phyloP scores from a whole-genome alignment of 2,797 vertebrate genomes.

The Pipistrellus pygmaeus region DNA sequence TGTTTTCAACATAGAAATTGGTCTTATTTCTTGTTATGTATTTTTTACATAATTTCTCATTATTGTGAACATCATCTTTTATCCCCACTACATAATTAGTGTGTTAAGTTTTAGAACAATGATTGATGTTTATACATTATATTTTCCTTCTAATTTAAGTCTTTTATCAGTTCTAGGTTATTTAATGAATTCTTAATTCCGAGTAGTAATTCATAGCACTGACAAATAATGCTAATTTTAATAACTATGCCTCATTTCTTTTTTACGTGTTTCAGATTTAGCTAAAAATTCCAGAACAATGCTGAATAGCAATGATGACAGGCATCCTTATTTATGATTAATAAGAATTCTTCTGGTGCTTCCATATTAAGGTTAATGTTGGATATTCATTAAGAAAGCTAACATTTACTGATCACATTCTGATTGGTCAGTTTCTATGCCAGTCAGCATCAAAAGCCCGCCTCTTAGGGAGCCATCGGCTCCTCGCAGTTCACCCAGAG shows the following conservation, averaged over 20 bases:
- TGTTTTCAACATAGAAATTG: neutral
- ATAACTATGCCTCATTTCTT: slow-evolving; percentile 12
- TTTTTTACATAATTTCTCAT: slow-evolving; percentile 25
- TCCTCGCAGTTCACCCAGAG: no score
- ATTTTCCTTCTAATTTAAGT: slow-evolving; percentile 37
- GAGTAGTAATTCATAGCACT: slow-evolving; percentile 3
- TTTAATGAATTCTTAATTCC: slow-evolving; percentile 35
- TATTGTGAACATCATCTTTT: slow-evolving; percentile 27
- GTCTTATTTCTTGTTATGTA: neutral
- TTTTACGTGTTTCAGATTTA: slow-evolving; percentile 15
- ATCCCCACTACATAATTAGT: neutral
- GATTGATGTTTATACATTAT: neutral
- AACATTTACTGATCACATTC: neutral
- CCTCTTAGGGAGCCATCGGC: no score
- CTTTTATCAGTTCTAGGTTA: slow-evolving; percentile 28
- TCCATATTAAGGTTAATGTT: slow-evolving; percentile 21
- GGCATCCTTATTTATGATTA: slow-evolving; percentile 31
- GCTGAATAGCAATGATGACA: neutral
- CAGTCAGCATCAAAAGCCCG: no score
- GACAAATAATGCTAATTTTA: slow-evolving; percentile 30
- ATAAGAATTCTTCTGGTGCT: slow-evolving; percentile 8
- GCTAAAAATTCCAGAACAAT: slow-evolving; percentile 32
- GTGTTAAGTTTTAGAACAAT: slow-evolving; percentile 14
- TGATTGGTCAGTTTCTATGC: neutral
- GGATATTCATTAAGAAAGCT: neutral